Conservation (phyloP, 2,888 invertebrate genomes). For the Cataglyphis livida region DNA sequence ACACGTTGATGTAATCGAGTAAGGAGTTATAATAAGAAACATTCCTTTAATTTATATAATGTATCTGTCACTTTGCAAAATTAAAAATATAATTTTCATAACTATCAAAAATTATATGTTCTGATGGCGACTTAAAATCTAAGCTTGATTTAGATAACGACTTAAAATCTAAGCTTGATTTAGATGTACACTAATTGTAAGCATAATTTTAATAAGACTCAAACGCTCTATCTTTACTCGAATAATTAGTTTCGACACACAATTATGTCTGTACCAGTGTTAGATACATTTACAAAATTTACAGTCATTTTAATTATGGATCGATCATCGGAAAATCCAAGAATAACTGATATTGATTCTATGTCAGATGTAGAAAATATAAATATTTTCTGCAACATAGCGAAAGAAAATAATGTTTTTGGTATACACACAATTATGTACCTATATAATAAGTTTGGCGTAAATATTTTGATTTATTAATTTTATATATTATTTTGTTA, state of each 20-base stretch:
- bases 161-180: background rate
- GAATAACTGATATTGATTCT: conserved; percentile 11
- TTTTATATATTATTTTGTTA: background rate
- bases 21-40: background rate
- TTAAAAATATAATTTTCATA: background rate
- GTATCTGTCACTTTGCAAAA: background rate
- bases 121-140: background rate
- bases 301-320: conserved; percentile 69
- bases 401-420: conserved; percentile 4
- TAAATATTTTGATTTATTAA: background rate
- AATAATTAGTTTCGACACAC: conserved; percentile 8
- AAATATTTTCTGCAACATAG: background rate
- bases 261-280: conserved; percentile 19
- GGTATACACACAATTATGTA: background rate
- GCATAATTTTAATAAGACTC: background rate
- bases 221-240: conserved; percentile 2
- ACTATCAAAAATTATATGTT: background rate
- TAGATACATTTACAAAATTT: conserved; percentile 52
- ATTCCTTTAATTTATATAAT: background rate
- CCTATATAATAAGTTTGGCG: background rate
- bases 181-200: background rate
- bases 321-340: conserved; percentile 48
- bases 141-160: background rate
- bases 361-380: background rate
- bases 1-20: background rate